Base-by-base conservation (phyloP, 2,797 vertebrate genomes). In the Coccyzus lansbergi region DNA sequence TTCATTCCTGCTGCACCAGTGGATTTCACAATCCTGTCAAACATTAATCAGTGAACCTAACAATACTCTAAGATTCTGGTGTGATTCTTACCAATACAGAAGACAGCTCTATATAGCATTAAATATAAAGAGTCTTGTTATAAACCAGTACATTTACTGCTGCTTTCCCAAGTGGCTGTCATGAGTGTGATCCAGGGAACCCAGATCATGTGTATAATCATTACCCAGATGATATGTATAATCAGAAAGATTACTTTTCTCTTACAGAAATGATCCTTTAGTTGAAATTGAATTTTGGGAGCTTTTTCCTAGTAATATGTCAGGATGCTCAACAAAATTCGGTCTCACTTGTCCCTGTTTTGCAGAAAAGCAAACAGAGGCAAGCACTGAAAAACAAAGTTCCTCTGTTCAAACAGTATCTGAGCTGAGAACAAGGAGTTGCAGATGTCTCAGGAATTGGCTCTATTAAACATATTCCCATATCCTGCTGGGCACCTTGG, bases 11-110 rank as follows among this genome's bases (percentile, higher is more conserved):
- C 76, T 74, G 44, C 31, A 82, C 62, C 22, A 51, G 58, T 70
- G 42, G 40, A 92, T 93, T 95, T 90, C 89, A 90, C 65, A 95
- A 95, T 92, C 71, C 48, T 92, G 80, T 84, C 68, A 95, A 94
- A 94, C 58, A 94, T 91, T 88, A 88, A 95, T 91, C 74, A 33
- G 74, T 33, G 31, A 84, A 77, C 15, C 42, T 64, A 84, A 83
- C 44, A 78, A 72, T 46, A 42, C 42, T 60, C 6, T 1, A 59
- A 83, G 59, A 69, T 26, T 40, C 88, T 64, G 28, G 16, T 84
- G 64, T n/a, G 82, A 63, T 55, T 72, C 33, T 38, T 92, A n/a
- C 58, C 1, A 0, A 67, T 34, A 71, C 2, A 2, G 68, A 68
- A 69, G 34, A 87, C 29, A 85, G 59, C n/a, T 65, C 74, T 8